These are phyloP conservation scores for Siniperca undulata DNA, from an alignment of 2,797 vertebrate genomes.

Conservation along the genomic window DNA sequence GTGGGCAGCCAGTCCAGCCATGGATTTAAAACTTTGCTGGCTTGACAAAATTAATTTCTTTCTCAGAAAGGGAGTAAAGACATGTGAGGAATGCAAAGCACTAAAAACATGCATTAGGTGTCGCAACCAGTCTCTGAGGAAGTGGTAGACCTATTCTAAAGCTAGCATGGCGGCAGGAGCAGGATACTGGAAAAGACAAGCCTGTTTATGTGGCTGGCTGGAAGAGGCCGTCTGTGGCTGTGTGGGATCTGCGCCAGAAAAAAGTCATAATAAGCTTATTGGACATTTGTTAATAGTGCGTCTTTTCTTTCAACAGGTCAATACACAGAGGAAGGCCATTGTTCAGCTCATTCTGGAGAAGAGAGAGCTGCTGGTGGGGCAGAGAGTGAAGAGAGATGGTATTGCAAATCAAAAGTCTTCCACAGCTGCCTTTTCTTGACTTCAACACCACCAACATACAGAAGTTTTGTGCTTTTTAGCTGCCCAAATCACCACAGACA, in stretches of 20 bases:
- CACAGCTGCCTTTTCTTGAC: slow-evolving; percentile 35
- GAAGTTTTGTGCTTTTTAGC: slow-evolving; percentile 24
- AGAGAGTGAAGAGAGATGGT: slow-evolving; percentile 86
- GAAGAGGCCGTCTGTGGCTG: slow-evolving; percentile 66
- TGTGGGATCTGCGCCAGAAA: slow-evolving; percentile 61
- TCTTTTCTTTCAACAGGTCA: slow-evolving; percentile 79
- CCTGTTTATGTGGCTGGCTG: slow-evolving; percentile 77
- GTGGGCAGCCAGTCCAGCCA: slow-evolving; percentile 51
- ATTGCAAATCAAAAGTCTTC: slow-evolving; percentile 41
- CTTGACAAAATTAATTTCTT: slow-evolving; percentile 73
- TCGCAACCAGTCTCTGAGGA: slow-evolving; percentile 78
- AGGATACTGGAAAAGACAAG: slow-evolving; percentile 65
- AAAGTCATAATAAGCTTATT: slow-evolving; percentile 64
- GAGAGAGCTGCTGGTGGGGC: slow-evolving; percentile 84
- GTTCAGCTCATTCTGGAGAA: slow-evolving; percentile 89
- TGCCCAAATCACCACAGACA: slow-evolving; percentile 63
- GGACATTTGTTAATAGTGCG: slow-evolving; percentile 59
- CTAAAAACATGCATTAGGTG: slow-evolving; percentile 79
- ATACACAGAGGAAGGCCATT: slow-evolving; percentile 87
- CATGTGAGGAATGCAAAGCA: slow-evolving; percentile 78
- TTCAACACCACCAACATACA: slow-evolving; percentile 6
- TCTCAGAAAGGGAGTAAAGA: slow-evolving; percentile 57
- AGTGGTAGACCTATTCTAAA: slow-evolving; percentile 75
- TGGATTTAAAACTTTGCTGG: slow-evolving; percentile 68
- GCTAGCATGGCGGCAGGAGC: slow-evolving; percentile 63